A percentile compares a stretch with the other conserved stretches of the same genome.
Conservation (phyloP, 2,888 invertebrate genomes). For the Caenorhabditis japonica region DNA sequence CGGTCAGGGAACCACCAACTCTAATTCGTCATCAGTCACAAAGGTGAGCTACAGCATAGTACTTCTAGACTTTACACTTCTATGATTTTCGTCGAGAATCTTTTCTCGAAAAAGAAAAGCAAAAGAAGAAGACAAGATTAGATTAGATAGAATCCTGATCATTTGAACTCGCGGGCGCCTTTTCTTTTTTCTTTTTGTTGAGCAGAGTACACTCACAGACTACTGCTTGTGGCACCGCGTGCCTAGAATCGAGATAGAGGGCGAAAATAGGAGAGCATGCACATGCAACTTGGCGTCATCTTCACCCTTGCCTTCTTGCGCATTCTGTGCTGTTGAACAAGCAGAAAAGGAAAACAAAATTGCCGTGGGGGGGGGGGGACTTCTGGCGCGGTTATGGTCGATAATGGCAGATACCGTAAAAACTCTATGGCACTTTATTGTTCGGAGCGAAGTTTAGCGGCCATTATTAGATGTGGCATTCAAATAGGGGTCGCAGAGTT, state of each 20-base stretch:
- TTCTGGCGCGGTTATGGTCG: too few relatives aligned
- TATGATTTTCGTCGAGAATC: constrained; percentile 1
- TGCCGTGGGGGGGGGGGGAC: background rate
- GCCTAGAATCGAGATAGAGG: constrained; percentile 17
- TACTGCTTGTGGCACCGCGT: constrained; percentile 1
- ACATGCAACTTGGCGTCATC: constrained; percentile 50
- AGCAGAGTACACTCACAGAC: constrained; percentile 40
- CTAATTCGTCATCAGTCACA: constrained; percentile 60
- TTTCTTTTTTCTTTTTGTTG: too few relatives aligned
- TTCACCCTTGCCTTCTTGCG: background rate
- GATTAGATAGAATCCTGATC: constrained; percentile 14
- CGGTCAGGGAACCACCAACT: constrained; percentile 67
- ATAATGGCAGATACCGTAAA: too few relatives aligned
- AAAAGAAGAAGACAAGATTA: constrained; percentile 18
- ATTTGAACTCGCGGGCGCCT: constrained; percentile 35
- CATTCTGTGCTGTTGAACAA: background rate
- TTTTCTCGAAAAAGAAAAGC: background rate
- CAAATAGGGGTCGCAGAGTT: too few relatives aligned
- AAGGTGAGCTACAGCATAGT: constrained; percentile 48
- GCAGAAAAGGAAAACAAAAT: background rate
- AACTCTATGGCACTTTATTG: too few relatives aligned
- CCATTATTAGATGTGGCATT: too few relatives aligned
- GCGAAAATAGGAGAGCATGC: constrained; percentile 3
- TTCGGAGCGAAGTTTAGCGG: too few relatives aligned
- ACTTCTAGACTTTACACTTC: constrained; percentile 3